Percentiles rank a stretch among this genome's conserved stretches.
These are phyloP conservation scores for Myotis planiceps DNA, from an alignment of 2,797 vertebrate genomes.

Conservation along the genomic window DNA sequence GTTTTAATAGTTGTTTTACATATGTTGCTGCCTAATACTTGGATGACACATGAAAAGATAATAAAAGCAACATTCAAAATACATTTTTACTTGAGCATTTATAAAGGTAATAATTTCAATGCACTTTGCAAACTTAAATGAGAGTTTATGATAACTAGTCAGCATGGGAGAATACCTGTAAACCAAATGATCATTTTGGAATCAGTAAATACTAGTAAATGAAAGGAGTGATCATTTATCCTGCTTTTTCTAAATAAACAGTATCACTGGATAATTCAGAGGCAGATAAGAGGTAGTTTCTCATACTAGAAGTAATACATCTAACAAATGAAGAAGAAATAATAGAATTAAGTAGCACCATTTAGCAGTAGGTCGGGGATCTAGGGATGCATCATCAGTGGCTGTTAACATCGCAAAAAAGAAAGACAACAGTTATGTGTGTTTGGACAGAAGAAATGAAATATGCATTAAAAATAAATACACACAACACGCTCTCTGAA, in stretches of 20 bases:
- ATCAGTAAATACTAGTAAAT: not conserved
- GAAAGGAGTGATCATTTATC: not conserved
- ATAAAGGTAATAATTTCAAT: not conserved
- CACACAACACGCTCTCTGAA: not conserved
- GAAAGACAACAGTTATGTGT: not conserved
- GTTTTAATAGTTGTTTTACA: not conserved
- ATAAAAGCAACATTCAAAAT: not conserved
- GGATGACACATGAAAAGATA: not conserved
- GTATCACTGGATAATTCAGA: not conserved
- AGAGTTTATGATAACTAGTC: not conserved
- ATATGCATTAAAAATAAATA: not conserved
- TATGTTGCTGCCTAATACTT: not conserved
- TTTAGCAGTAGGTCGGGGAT: not conserved
- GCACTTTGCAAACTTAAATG: not conserved
- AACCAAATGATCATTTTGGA: slow-evolving; percentile 36
- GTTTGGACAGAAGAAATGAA: not conserved
- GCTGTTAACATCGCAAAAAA: not conserved
- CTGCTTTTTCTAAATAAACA: not conserved
- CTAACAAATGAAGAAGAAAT: not conserved
- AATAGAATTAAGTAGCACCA: not conserved
- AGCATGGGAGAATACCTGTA: not conserved
- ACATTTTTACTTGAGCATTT: not conserved
- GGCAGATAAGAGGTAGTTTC: not conserved
- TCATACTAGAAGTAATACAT: not conserved
- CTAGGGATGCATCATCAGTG: not conserved